These are phyloP conservation scores for Steromphala cineraria DNA, from an alignment of 2,888 invertebrate genomes.

Conservation along the genomic window DNA sequence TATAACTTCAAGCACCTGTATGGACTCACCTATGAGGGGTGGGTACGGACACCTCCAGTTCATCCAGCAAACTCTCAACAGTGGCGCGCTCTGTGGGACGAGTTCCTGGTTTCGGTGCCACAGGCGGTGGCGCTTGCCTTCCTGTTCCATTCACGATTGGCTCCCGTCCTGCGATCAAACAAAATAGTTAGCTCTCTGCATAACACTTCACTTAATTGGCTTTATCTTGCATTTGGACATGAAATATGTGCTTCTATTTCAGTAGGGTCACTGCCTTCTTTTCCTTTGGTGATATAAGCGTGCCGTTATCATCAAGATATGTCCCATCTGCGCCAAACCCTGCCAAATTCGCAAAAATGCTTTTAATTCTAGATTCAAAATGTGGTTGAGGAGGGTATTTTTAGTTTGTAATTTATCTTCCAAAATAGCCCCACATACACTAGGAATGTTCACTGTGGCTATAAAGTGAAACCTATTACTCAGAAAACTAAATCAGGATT, in stretches of 20 bases:
- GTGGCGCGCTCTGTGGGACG: conserved; percentile 81
- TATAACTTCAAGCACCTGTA: too few relatives aligned
- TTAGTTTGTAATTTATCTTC: neutral
- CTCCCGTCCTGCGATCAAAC: conserved; percentile 2
- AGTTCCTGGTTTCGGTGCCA: conserved; percentile 59
- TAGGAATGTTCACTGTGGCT: too few relatives aligned
- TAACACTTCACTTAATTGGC: neutral
- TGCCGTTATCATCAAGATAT: neutral
- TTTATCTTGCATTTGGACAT: conserved; percentile 10
- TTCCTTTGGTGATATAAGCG: neutral
- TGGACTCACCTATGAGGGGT: conserved; percentile 35
- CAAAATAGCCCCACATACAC: neutral
- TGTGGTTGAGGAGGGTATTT: neutral
- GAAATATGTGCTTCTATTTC: conserved; percentile 1
- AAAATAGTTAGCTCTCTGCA: neutral
- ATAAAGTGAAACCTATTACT: too few relatives aligned
- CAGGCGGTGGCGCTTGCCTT: conserved; percentile 30
- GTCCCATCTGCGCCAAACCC: neutral
- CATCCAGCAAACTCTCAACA: conserved; percentile 92
- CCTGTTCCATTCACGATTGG: conserved; percentile 19
- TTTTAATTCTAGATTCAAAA: neutral
- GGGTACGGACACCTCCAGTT: conserved; percentile 79
- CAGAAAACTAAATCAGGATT: neutral
- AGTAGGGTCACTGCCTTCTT: neutral
- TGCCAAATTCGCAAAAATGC: conserved; percentile 5